phyloP scores from a whole-genome alignment of 2,113 vertebrate genomes.

The Rattus norvegicus region GRCr8 NC_086030.1:13134001-13134500 shows the following conservation, averaged over 20 bases:
- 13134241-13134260: neutral
- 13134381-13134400: no score
- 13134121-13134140: neutral
- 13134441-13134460: no score
- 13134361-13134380: no score
- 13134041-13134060: neutral
- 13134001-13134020: neutral
- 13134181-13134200: neutral
- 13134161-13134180: constrained; percentile 4
- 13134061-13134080: neutral
- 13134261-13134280: neutral
- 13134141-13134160: neutral
- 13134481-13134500: no score
- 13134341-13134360: neutral
- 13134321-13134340: neutral
- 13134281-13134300: neutral
- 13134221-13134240: neutral
- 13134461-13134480: no score
- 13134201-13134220: neutral
- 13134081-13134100: neutral
- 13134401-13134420: no score
- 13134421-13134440: no score
- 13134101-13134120: neutral
- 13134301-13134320: neutral
- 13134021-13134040: neutral